These are phyloP conservation scores for Sceloporus undulatus DNA, from an alignment of 2,113 vertebrate species.

Conservation along the genomic window DNA sequence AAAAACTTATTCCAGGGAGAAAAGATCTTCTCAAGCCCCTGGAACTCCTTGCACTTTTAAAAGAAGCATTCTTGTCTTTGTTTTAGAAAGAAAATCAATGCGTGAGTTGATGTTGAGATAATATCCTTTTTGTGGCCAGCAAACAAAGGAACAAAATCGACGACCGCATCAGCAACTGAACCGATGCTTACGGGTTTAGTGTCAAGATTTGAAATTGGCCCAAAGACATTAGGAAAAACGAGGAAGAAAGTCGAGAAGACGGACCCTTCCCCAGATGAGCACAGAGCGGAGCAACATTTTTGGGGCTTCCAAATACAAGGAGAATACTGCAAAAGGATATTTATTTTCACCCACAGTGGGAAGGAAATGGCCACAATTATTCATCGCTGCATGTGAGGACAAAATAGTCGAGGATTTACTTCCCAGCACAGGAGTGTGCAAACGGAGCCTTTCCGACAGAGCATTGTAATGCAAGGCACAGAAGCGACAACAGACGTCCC, in stretches of 20 bases:
- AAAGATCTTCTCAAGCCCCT: neutral
- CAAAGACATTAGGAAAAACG: neutral
- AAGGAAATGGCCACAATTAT: no score
- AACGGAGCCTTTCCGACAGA: neutral
- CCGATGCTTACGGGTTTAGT: neutral
- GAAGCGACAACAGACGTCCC: neutral
- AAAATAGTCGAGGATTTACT: no score
- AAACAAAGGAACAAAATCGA: neutral
- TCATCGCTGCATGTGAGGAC: no score
- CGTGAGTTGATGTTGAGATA: neutral
- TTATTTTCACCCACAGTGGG: no score
- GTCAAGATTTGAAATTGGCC: neutral
- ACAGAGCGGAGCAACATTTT: no score
- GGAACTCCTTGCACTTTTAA: neutral
- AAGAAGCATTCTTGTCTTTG: neutral
- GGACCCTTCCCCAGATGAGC: neutral
- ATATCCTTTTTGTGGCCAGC: neutral
- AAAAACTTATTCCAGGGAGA: neutral
- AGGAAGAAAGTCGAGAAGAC: neutral
- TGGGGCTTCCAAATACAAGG: neutral
- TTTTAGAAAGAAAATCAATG: neutral
- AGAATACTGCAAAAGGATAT: no score
- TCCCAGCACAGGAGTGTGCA: neutral
- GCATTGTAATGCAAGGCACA: neutral
- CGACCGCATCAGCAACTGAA: neutral